phyloP scores from a whole-genome alignment of 2,888 invertebrate genomes.

The Sarcophaga carnaria region DNA sequence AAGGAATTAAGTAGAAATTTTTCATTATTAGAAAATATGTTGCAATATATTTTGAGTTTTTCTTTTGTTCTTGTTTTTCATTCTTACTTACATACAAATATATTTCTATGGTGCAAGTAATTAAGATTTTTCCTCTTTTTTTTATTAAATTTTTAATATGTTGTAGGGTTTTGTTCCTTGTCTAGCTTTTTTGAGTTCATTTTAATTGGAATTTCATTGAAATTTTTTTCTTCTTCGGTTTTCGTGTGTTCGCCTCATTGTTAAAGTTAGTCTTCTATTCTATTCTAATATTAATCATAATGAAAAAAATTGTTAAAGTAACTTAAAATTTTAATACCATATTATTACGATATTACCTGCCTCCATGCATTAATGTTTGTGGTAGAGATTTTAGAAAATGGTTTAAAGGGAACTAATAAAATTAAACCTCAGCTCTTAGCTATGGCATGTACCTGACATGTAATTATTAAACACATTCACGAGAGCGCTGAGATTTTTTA shows the following conservation, averaged over 20 bases:
- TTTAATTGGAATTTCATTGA: conserved; percentile 48
- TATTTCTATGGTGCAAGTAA: conserved; percentile 42
- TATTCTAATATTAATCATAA: not conserved
- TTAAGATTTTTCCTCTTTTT: conserved; percentile 46
- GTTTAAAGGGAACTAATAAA: no score
- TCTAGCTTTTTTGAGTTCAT: conserved; percentile 22
- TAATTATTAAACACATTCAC: no score
- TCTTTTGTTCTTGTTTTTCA: not conserved
- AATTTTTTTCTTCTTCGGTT: not conserved
- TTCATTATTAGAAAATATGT: conserved; percentile 68
- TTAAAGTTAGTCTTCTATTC: not conserved
- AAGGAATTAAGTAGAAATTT: conserved; percentile 63
- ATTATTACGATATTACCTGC: no score
- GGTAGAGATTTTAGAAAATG: no score
- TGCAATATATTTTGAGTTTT: conserved; percentile 51
- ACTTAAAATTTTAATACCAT: no score
- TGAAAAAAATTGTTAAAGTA: no score
- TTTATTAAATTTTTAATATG: conserved; percentile 39
- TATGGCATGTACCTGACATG: no score
- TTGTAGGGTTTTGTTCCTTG: not conserved
- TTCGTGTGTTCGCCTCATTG: not conserved
- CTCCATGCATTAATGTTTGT: no score
- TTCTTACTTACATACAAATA: not conserved
- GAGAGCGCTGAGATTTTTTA: no score
- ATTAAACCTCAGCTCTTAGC: no score